Base-by-base conservation (phyloP, 1,140 invertebrate genomes). In the Drosophila nigrodunni region DNA sequence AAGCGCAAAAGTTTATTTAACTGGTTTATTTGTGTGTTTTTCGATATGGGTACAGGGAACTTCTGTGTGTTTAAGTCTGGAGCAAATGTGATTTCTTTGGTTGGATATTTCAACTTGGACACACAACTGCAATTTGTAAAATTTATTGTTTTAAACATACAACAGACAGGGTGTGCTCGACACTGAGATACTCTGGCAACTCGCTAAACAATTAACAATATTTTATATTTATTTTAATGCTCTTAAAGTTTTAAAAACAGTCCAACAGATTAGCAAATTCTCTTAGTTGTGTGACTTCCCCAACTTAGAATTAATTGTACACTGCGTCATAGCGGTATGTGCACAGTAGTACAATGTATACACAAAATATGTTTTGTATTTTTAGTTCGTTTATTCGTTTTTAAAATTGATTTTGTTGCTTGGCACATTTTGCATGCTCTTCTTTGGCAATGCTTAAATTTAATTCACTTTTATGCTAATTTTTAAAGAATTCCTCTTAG, bases 341-440 rank as follows among this genome's bases (percentile, higher is more conserved):
- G 62, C 43, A 18, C 52, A 30, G 9, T 18, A 11, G 46, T 39
- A 64, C 6, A 15, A 15, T 15, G 15, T 21, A 18, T 64, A 41
- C 47, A 35, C 46, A 64, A 64, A 39, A 52, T 41, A 11, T 25
- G 37, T 37, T 62, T 64, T 54, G 50, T 37, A 13, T 44, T 34
- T 65, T 34, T 25, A 11, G 18, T 54, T 55, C 18, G 15, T n/a
- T 47, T 37, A 11, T 43, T 34, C 10, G 41, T 67, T 49, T 44
- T 54, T 35, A 18, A 47, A 6, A 30, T 47, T 21, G 44, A 13
- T 21, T 47, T 47, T 47, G 34, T 49, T 70, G 67, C 60, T 75
- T 75, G 73, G 73, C 73, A 75, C 73, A 75, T 65, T 59, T 50
- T 15, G 47, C 55, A 59, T 8, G 54, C 55, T 41, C 5, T 15